These are phyloP conservation scores for Melanotaenia parkinsoni DNA, from an alignment of 2,797 vertebrate genomes.

Conservation along the genomic window DNA sequence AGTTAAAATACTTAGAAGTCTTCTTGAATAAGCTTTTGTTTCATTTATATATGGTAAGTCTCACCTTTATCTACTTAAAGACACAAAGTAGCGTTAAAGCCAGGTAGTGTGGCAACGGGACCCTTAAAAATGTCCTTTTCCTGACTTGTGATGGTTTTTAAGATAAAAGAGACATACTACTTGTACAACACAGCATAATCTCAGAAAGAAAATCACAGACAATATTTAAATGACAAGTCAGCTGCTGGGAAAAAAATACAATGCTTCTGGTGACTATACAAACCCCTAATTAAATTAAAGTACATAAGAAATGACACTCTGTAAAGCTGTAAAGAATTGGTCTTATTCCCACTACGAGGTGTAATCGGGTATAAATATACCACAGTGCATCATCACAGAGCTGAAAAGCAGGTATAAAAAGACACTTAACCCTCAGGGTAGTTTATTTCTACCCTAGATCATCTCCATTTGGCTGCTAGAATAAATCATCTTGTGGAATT, in stretches of 20 bases:
- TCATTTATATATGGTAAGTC: slow-evolving; percentile 24
- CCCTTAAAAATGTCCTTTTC: neutral
- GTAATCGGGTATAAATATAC: neutral
- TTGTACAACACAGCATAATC: neutral
- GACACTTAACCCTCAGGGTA: neutral
- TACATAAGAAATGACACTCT: slow-evolving; percentile 1
- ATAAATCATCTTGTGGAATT: neutral
- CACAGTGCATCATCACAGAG: neutral
- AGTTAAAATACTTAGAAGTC: slow-evolving; percentile 19
- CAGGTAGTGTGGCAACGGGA: neutral
- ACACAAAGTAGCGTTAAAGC: slow-evolving; percentile 10
- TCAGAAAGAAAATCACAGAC: neutral
- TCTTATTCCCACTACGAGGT: neutral
- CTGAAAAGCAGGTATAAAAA: neutral
- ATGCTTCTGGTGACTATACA: neutral
- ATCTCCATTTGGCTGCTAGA: neutral
- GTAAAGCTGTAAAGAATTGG: neutral
- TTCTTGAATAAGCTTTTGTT: slow-evolving; percentile 17
- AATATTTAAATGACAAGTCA: neutral
- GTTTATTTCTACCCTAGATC: neutral
- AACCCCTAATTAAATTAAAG: neutral
- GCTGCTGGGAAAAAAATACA: neutral
- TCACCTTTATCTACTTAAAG: slow-evolving; percentile 4
- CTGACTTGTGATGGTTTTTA: no score
- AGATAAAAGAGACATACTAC: neutral